A percentile compares a stretch with the other conserved stretches of the same genome.
phyloP scores from a whole-genome alignment of 2,113 vertebrate genomes.

The Trinectes maculatus region DNA sequence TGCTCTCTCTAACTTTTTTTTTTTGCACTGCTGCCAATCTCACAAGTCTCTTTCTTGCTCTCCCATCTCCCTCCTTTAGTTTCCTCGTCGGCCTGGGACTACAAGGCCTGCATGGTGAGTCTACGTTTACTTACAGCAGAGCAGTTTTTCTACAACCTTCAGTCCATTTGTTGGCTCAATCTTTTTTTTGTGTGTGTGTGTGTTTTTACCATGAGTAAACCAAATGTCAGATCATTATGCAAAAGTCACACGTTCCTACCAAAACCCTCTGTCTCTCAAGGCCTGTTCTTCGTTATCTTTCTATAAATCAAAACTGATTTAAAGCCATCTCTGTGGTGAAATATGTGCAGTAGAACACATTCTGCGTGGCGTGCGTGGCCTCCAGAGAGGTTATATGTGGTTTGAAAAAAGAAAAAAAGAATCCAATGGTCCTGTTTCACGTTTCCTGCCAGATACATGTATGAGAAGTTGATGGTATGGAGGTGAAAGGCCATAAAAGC shows the following conservation, averaged over 20 bases:
- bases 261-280: conserved; percentile 32
- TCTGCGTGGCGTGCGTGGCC: background rate
- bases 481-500: conserved; percentile 30
- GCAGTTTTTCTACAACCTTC: background rate
- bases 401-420: background rate
- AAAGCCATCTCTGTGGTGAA: conserved; percentile 11
- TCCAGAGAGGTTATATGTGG: background rate
- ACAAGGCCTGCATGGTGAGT: conserved; percentile 56
- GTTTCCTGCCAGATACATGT: background rate
- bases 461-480: background rate
- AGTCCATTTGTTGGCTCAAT: background rate
- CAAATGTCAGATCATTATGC: conserved; percentile 30
- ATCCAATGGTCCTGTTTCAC: conserved; percentile 1
- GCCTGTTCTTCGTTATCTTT: conserved; percentile 32
- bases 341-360: conserved; percentile 2
- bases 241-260: conserved; percentile 17
- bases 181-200: too few relatives aligned
- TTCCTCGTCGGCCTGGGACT: conserved; percentile 33
- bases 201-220: conserved; percentile 17
- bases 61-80: conserved; percentile 2
- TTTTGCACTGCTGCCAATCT: conserved; percentile 37
- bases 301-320: conserved; percentile 34
- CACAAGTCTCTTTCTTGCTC: conserved; percentile 8
- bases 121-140: background rate
- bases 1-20: conserved; percentile 26